Evolutionary conservation across 2,797 vertebrate species (phyloP), one percentile per base, ranked within the genome.

Genomic region (Telmatherina bonti): DNA sequence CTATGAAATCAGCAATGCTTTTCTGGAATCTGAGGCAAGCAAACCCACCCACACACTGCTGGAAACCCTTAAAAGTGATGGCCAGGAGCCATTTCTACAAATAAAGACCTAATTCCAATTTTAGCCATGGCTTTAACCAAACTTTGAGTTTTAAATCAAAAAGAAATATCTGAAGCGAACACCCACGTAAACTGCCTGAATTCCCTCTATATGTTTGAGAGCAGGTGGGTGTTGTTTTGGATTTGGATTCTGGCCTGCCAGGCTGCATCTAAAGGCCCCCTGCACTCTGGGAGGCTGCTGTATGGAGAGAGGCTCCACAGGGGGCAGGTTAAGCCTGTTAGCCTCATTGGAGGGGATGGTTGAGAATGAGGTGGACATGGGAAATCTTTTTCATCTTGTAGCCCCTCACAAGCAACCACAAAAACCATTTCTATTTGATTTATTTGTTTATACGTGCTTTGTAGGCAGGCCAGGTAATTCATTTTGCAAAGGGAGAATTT

Each of bases 301-400:
- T 80, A 58, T 65, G 49, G 62, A 74, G 78, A 79, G 85, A 52
- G 65, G 65, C 85, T 85, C 74, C 43, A 22, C 22, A 30, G 85
- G 84, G 85, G 81, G 83, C 68, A 71, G 76, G 79, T 84, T 88
- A 91, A 88, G 86, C 86, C 81, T 80, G 83, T 90, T 91, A 86
- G 81, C 62, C 64, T 70, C 74, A 66, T 79, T 67, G 68, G 73
- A 86, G 27, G 29, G 51, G 58, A 26, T 26, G 61, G 47, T 5
- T 29, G 30, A 45, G 68, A 47, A 52, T 27, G 65, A 66, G 60
- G 53, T 51, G 72, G 65, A 74, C 72, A 54, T 36, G 70, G 70
- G 76, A 82, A 80, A 67, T 70, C 31, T 49, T 64, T 58, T 57
- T 61, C 33, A 30, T 86, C 74, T 70, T 57, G 68, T 62, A 65